Evolutionary conservation across 2,888 invertebrate genomes (phyloP).

Genomic region (Mythimna pallens): DNA sequence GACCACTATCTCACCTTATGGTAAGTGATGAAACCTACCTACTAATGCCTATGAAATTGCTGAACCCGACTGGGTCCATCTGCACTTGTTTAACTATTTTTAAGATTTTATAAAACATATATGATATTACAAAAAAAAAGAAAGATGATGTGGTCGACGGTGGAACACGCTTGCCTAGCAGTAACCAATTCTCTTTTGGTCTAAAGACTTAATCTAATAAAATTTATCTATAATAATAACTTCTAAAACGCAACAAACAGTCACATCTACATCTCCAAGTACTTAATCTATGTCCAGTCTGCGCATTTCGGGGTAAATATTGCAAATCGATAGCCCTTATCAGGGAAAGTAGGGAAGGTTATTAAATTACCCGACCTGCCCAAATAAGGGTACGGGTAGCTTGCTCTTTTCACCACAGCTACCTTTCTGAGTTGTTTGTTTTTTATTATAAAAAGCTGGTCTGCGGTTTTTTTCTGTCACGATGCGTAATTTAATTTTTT

Average conservation of each 20-base stretch:
- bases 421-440: conserved; percentile 37
- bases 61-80: too few relatives aligned
- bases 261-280: conserved; percentile 36
- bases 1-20: too few relatives aligned
- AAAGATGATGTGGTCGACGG: too few relatives aligned
- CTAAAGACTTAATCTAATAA: too few relatives aligned
- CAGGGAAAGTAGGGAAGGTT: conserved; percentile 72
- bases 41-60: too few relatives aligned
- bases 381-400: conserved; percentile 61
- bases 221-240: neutral
- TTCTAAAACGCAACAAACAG: neutral
- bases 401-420: conserved; percentile 56
- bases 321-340: conserved; percentile 83
- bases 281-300: conserved; percentile 65
- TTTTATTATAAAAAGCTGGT: conserved; percentile 30
- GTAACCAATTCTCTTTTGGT: too few relatives aligned
- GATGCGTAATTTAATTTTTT: neutral
- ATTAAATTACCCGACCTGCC: conserved; percentile 80
- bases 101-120: too few relatives aligned
- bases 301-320: conserved; percentile 78
- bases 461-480: conserved; percentile 7
- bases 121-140: too few relatives aligned
- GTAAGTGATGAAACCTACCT: too few relatives aligned
- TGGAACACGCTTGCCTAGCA: too few relatives aligned
- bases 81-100: too few relatives aligned